These are phyloP conservation scores for Himalopsyche phryganea DNA, from an alignment of 1,140 invertebrate genomes.

Conservation along the genomic window DNA sequence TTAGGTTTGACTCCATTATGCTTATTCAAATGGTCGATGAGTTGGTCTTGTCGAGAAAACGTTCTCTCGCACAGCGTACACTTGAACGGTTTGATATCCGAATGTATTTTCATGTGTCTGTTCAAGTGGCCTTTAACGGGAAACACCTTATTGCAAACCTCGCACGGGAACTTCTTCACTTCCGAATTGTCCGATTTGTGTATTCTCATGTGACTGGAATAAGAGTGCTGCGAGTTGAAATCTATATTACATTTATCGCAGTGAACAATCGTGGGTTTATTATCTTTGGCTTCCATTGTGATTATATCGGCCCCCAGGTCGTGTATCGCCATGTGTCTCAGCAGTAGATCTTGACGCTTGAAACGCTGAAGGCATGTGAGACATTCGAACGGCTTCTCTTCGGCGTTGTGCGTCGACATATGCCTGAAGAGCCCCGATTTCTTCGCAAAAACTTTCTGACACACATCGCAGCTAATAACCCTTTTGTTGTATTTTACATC, in stretches of 20 bases:
- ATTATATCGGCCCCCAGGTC: conserved; percentile 29
- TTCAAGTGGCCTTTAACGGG: conserved; percentile 40
- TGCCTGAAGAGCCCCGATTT: conserved; percentile 17
- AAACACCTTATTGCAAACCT: conserved; percentile 43
- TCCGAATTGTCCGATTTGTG: conserved; percentile 35
- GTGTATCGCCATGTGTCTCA: conserved; percentile 35
- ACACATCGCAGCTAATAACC: conserved; percentile 14
- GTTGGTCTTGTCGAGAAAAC: conserved; percentile 55
- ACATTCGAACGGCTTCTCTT: conserved; percentile 36
- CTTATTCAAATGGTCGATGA: conserved; percentile 54
- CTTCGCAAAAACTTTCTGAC: conserved; percentile 25
- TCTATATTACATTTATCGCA: conserved; percentile 40
- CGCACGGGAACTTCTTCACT: conserved; percentile 37
- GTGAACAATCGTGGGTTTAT: conserved; percentile 27
- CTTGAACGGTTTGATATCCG: conserved; percentile 37
- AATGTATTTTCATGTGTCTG: conserved; percentile 45
- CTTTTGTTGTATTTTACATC: background rate
- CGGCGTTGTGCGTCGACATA: conserved; percentile 15
- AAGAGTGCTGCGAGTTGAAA: conserved; percentile 38
- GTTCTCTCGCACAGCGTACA: conserved; percentile 50
- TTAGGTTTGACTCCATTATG: conserved; percentile 57
- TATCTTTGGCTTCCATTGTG: conserved; percentile 11
- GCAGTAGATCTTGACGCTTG: conserved; percentile 31
- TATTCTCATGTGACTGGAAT: conserved; percentile 39
- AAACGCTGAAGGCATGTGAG: conserved; percentile 38